Evolutionary conservation across 2,113 vertebrate species (phyloP).

Genomic region (Heterotilapia buettikoferi): DNA sequence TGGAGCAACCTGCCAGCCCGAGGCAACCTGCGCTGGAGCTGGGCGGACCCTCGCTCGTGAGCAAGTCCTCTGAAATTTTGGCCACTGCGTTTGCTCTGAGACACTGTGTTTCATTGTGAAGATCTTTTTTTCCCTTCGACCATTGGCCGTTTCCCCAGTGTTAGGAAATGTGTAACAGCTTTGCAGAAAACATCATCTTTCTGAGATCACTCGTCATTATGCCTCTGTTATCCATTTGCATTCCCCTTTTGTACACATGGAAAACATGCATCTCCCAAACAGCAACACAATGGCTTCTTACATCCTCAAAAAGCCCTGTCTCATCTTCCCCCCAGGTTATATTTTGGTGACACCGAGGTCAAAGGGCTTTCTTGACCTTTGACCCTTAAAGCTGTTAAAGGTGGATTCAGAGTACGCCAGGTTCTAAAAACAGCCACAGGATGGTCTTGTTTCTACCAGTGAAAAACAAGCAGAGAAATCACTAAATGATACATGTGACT

Average conservation of each 20-base stretch:
- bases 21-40: conserved; percentile 58
- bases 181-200: conserved; percentile 44
- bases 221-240: conserved; percentile 33
- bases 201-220: conserved; percentile 23
- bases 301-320: conserved; percentile 10
- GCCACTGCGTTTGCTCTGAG: conserved; percentile 46
- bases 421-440: background rate
- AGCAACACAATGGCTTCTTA: conserved; percentile 12
- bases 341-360: conserved; percentile 44
- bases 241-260: background rate
- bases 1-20: conserved; percentile 51
- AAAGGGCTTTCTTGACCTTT: conserved; percentile 59
- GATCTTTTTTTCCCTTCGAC: background rate
- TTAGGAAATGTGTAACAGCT: conserved; percentile 56
- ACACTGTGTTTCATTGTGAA: conserved; percentile 62
- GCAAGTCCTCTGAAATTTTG: conserved; percentile 61
- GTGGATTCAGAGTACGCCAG: conserved; percentile 7
- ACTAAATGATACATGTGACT: background rate
- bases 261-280: background rate
- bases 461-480: background rate
- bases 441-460: background rate
- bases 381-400: conserved; percentile 51
- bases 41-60: conserved; percentile 48
- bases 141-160: conserved; percentile 34
- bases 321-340: conserved; percentile 50